A percentile compares a stretch with the other conserved stretches of the same genome.
These are phyloP conservation scores for Hirudo medicinalis DNA, from an alignment of 1,140 invertebrate genomes.

Conservation along the genomic window DNA sequence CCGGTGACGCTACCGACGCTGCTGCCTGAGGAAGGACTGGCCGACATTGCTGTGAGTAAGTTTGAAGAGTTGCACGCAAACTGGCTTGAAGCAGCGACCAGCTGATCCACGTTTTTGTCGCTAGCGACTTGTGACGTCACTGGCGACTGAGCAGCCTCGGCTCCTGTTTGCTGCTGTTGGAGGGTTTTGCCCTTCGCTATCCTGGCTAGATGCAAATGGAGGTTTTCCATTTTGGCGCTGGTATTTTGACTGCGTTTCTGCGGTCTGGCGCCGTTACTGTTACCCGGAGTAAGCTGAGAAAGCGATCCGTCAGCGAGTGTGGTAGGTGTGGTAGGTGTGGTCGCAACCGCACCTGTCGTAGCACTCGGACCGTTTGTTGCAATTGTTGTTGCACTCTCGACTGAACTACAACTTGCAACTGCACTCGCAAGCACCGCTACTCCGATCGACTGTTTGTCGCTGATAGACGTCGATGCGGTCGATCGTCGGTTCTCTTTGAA, in stretches of 20 bases:
- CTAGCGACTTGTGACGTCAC: too few relatives aligned
- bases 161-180: too few relatives aligned
- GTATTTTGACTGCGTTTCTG: background rate
- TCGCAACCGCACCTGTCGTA: background rate
- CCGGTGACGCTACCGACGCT: too few relatives aligned
- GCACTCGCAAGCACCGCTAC: background rate
- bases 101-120: too few relatives aligned
- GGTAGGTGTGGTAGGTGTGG: background rate
- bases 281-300: background rate
- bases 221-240: constrained; percentile 1
- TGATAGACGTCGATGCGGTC: background rate
- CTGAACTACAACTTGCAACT: background rate
- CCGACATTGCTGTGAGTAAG: too few relatives aligned
- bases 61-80: too few relatives aligned
- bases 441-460: background rate
- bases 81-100: too few relatives aligned
- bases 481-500: background rate
- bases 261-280: background rate
- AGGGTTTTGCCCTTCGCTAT: background rate
- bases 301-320: background rate
- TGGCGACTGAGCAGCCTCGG: too few relatives aligned
- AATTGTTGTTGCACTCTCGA: background rate
- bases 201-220: background rate
- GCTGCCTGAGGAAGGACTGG: too few relatives aligned
- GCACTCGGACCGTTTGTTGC: background rate